A percentile compares a stretch with the other conserved stretches of the same genome.
Conservation (phyloP, 2,797 vertebrate species). For the Propithecus perrieri region DNA sequence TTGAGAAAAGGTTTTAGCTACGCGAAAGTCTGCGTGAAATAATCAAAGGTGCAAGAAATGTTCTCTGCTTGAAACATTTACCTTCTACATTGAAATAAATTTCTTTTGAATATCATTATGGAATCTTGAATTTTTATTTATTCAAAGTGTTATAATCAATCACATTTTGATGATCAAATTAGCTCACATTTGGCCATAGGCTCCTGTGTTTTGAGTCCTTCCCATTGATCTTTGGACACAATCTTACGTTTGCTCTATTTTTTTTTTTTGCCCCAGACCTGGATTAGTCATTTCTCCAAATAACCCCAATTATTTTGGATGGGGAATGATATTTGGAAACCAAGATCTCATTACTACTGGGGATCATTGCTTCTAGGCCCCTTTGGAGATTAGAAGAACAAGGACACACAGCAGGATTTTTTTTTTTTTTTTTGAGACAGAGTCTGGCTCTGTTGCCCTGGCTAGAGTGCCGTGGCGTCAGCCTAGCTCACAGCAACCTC, state of each 20-base stretch:
- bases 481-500: no score
- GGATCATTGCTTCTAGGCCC: not conserved
- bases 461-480: no score
- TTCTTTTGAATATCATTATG: slow-evolving; percentile 11
- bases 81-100: not conserved
- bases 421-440: not conserved
- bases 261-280: not conserved
- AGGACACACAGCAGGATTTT: not conserved
- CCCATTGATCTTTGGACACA: not conserved
- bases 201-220: not conserved
- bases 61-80: not conserved
- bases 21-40: not conserved
- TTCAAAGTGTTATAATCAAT: not conserved
- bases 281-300: not conserved
- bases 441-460: no score
- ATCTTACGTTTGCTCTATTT: not conserved
- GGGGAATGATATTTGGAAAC: not conserved
- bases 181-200: not conserved
- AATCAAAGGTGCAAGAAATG: not conserved
- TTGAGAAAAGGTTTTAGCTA: not conserved
- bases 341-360: not conserved
- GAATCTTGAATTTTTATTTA: slow-evolving; percentile 22
- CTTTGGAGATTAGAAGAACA: not conserved
- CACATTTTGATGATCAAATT: not conserved
- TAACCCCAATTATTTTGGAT: not conserved